phyloP scores from a whole-genome alignment of 2,797 vertebrate species.

The Eutrigla gurnardus region DNA sequence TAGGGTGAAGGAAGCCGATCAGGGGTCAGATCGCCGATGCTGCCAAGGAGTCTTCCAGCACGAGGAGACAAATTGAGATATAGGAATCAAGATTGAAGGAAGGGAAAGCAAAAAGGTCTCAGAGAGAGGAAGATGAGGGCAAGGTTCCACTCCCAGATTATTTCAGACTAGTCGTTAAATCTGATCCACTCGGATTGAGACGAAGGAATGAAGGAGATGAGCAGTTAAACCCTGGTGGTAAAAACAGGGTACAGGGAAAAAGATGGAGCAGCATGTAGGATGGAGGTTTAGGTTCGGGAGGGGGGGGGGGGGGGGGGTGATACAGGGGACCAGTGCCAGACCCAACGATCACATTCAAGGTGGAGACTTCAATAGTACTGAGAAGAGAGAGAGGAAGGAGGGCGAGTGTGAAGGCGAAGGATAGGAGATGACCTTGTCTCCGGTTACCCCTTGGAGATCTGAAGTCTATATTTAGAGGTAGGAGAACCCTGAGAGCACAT shows the following conservation, averaged over 20 bases:
- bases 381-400: constrained; percentile 39
- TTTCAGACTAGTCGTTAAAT: constrained; percentile 79
- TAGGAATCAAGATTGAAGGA: background rate
- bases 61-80: too few species aligned
- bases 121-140: constrained; percentile 2
- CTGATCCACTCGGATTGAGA: constrained; percentile 64
- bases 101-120: constrained; percentile 12
- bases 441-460: constrained; percentile 77
- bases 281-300: background rate
- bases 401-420: constrained; percentile 40
- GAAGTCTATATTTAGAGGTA: constrained; percentile 78
- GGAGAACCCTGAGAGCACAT: constrained; percentile 75
- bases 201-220: constrained; percentile 47
- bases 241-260: constrained; percentile 28
- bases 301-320: constrained; percentile 4
- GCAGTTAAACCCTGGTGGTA: constrained; percentile 39
- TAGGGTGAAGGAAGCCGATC: constrained; percentile 25
- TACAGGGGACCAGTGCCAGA: constrained; percentile 11
- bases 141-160: constrained; percentile 46
- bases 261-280: constrained; percentile 4
- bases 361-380: constrained; percentile 35
- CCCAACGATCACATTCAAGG: constrained; percentile 29
- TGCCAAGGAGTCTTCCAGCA: background rate
- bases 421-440: constrained; percentile 66
- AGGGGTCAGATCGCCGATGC: constrained; percentile 17